Evolutionary conservation across 1,140 invertebrate species (phyloP), one percentile per base, ranked within the genome.

Genomic region (Oncopodura yosiiana): DNA sequence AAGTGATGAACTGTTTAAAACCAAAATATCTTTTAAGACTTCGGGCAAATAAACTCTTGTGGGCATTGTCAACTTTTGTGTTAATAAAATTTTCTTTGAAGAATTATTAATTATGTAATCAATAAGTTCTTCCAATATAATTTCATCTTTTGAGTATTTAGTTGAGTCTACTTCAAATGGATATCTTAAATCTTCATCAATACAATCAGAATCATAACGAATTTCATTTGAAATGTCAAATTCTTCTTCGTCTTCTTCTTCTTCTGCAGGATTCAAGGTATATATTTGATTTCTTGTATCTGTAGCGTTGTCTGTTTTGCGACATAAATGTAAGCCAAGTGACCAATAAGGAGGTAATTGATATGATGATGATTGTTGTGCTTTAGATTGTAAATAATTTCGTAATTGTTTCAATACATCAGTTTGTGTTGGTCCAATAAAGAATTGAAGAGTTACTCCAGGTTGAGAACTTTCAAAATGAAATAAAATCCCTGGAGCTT

Each of bases 161-260:
- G 16, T 30, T 14, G 23, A 23, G 29, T 63, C 27, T 1, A 58
- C 12, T 2, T 18, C 16, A 16, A 58, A 56, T 12, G 58, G 62
- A 36, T 14, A 54, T 42, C 55, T 11, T 2, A 64, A 34, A 18
- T 56, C 49, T 52, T 56, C 58, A 30, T 53, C 46, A 18, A 60
- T 57, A 36, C 62, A 64, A 43, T 61, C 58, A 3, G 58, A 60
- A 38, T 64, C 62, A 19, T 61, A 64, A 6, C 54, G 52, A 53
- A 64, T 56, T 27, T 23, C 12, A 5, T 4, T 27, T n/a, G 19
- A 6, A 6, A 19, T 38, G n/a, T 14, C 5, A n/a, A 41, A 6
- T 8, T 27, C n/a, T 6, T 41, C 14, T 2, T 4, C 4, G 1
- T 27, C 21, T 11, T 12, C 11, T 12, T 11, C 6, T 26, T 8